Percentiles rank a stretch among this genome's conserved stretches.
These are phyloP conservation scores for Arctocebus calabarensis DNA, from an alignment of 2,797 vertebrate species.

Conservation along the genomic window DNA sequence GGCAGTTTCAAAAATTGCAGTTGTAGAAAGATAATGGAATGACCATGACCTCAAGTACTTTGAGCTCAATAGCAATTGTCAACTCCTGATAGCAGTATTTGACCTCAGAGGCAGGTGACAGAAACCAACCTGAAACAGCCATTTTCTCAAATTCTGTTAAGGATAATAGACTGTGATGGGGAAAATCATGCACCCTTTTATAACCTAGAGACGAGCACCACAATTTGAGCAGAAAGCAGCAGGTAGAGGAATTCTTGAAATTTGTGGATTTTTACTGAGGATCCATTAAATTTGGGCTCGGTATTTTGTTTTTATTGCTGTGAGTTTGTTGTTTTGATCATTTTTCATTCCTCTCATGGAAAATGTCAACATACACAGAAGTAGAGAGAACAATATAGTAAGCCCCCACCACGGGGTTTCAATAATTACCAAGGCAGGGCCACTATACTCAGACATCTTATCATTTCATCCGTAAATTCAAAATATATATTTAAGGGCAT, in stretches of 20 bases:
- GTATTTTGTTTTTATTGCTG: not conserved
- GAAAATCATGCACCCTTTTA: not conserved
- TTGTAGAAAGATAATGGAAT: conserved; percentile 77
- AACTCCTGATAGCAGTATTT: conserved; percentile 73
- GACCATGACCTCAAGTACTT: conserved; percentile 72
- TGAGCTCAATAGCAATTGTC: conserved; percentile 78
- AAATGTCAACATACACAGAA: conserved; percentile 19
- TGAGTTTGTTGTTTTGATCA: conserved; percentile 24
- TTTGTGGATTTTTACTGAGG: not conserved
- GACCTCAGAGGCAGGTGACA: conserved; percentile 76
- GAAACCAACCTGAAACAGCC: conserved; percentile 68
- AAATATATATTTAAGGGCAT: not conserved
- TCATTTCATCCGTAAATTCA: not conserved
- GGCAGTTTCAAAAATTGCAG: conserved; percentile 74
- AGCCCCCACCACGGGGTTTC: not conserved
- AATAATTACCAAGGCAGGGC: not conserved
- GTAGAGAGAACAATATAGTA: not conserved
- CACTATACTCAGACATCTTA: not conserved
- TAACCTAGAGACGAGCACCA: conserved; percentile 12
- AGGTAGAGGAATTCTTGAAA: not conserved
- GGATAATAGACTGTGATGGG: conserved; percentile 51
- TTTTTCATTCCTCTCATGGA: not conserved
- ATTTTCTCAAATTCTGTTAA: conserved; percentile 76
- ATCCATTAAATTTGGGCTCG: not conserved
- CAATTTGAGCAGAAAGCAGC: not conserved